Percentiles rank a stretch among this genome's conserved stretches.
Evolutionary conservation across 1,140 invertebrate genomes (phyloP).

Genomic region (Tribolium castaneum): DNA sequence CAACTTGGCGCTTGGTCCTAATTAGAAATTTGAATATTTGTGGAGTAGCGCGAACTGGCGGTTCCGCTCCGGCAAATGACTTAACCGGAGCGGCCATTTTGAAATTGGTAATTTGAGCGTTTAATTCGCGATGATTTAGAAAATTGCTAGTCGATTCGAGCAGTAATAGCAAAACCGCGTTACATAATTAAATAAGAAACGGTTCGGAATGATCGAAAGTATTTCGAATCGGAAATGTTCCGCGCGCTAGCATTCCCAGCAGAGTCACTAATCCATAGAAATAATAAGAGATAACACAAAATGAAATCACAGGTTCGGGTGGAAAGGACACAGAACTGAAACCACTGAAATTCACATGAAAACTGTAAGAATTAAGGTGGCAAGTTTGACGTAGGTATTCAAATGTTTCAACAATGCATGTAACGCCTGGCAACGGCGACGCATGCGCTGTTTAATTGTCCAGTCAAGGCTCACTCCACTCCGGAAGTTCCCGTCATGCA

Average conservation of each 20-base stretch:
- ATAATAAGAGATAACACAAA: conserved; percentile 29
- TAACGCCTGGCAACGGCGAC: conserved; percentile 60
- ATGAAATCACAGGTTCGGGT: conserved; percentile 12
- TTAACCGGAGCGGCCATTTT: conserved; percentile 18
- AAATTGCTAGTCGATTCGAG: neutral
- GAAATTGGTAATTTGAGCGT: conserved; percentile 33
- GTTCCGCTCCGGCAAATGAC: conserved; percentile 14
- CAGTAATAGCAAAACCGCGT: neutral
- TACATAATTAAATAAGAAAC: conserved; percentile 24
- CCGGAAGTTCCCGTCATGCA: conserved; percentile 63
- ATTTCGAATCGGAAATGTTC: conserved; percentile 2
- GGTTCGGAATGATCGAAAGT: conserved; percentile 19
- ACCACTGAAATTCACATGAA: conserved; percentile 61
- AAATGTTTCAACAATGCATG: conserved; percentile 61
- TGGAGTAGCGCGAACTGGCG: neutral
- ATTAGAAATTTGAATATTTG: neutral
- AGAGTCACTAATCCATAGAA: conserved; percentile 11
- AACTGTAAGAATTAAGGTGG: conserved; percentile 60
- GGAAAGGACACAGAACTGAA: conserved; percentile 55
- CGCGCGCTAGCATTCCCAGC: conserved; percentile 15
- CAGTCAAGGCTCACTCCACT: conserved; percentile 55
- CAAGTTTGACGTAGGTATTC: conserved; percentile 61
- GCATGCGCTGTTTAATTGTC: conserved; percentile 55
- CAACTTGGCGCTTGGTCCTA: neutral
- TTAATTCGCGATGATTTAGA: conserved; percentile 12